phyloP scores from a whole-genome alignment of 2,797 vertebrate species.

The Sebastes iracundus region DNA sequence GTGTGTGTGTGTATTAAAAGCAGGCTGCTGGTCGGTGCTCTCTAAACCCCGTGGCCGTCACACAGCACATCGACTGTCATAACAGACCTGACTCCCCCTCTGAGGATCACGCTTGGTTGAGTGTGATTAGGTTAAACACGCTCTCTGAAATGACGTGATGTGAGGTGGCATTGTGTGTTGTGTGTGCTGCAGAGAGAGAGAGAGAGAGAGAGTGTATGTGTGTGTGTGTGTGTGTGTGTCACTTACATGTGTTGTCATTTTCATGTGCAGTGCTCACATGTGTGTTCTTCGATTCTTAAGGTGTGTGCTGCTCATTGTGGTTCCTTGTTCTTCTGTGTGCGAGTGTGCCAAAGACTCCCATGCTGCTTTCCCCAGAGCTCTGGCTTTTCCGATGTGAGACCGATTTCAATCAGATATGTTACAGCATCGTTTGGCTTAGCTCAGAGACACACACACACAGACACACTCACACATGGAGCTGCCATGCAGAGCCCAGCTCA shows the following conservation, averaged over 20 bases:
- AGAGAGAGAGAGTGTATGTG: background rate
- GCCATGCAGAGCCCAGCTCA: conserved; percentile 19
- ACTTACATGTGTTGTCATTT: conserved; percentile 36
- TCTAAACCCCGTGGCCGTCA: conserved; percentile 65
- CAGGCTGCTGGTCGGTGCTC: conserved; percentile 58
- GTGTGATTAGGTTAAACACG: conserved; percentile 79
- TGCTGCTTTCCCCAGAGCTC: conserved; percentile 44
- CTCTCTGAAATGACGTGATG: conserved; percentile 70
- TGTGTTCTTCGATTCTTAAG: conserved; percentile 12
- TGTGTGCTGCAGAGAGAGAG: conserved; percentile 5
- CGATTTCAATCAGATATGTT: conserved; percentile 59
- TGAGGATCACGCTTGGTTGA: conserved; percentile 78
- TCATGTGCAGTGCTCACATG: background rate
- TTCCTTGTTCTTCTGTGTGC: background rate
- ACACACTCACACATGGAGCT: background rate
- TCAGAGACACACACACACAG: background rate
- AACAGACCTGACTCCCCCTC: conserved; percentile 76
- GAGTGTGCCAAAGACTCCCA: background rate
- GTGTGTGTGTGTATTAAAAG: conserved; percentile 14
- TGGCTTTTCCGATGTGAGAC: conserved; percentile 36
- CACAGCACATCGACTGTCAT: conserved; percentile 74
- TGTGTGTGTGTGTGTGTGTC: background rate
- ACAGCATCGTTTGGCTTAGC: conserved; percentile 33
- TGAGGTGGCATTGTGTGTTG: conserved; percentile 57
- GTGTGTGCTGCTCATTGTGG: conserved; percentile 3